Base-by-base conservation (phyloP, 1,140 invertebrate genomes). In the Latrodectus geometricus region DNA sequence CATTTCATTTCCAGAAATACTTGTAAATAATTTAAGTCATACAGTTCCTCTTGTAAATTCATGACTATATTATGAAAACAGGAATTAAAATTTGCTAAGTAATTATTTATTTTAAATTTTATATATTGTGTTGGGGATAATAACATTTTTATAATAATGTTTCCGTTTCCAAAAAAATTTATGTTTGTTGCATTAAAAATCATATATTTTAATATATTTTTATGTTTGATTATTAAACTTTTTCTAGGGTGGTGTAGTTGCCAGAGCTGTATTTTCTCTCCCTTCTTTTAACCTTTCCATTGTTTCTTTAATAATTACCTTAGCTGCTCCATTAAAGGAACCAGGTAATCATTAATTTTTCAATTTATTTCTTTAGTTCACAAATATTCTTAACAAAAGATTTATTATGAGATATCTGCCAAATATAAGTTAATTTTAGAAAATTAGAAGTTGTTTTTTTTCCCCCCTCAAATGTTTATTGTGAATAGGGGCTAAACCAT, bases 301-400 rank as follows among this genome's bases (percentile, higher is more conserved):
- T 48, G 74, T 87, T 87, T 87, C 85, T 20, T 11, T 80, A 15
- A 87, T 87, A 11, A 21, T 79, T 8, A 87, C 85, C 66, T 66
- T 87, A 68, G 85, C 85, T 35, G 23, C 85, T 17, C 85, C 85
- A 50, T 35, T 50, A 15, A 79, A 74, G 14, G 49, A 74, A 52
- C 85, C 85, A 80, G 85, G 85, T 87, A 87, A 23, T 35, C 8
- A n/a, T 49, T 15, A n/a, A 35, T 72, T 72, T 7, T 49, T 49
- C 3, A 73, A 73, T 9, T 73, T 73, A 48, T 73, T 73, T 49
- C 9, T 48, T 35, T 48, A 21, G 8, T 14, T 73, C 12, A 73
- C 8, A 73, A 21, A 49, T 73, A 61, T 73, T 73, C 15, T 15
- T 73, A 48, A 73, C 12, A 9, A 49, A 15, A 49, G 8, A 21